Evolutionary conservation across 2,797 vertebrate species (phyloP).

Genomic region (Anableps anableps): DNA sequence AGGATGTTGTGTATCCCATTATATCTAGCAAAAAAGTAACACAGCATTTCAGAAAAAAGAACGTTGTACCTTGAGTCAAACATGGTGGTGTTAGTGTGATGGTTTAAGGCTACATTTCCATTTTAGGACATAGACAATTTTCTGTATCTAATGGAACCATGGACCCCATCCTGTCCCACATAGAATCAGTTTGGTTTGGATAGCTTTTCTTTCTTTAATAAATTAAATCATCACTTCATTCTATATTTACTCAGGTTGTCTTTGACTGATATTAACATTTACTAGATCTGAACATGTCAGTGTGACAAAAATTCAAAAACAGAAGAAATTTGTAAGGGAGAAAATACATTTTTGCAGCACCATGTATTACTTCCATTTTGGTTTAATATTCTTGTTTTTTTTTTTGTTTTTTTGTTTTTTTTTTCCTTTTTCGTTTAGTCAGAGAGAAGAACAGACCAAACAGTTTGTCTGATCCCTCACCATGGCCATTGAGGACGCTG

Average conservation of each 20-base stretch:
- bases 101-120: neutral
- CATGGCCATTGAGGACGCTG: slow-evolving; percentile 41
- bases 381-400: slow-evolving; percentile 8
- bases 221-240: neutral
- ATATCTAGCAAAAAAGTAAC: neutral
- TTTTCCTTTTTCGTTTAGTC: slow-evolving; percentile 23
- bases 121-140: neutral
- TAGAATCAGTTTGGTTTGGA: neutral
- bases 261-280: neutral
- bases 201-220: neutral
- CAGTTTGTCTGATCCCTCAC: slow-evolving; percentile 25
- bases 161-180: neutral
- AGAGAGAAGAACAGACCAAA: slow-evolving; percentile 3
- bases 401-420: neutral
- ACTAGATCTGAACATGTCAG: neutral
- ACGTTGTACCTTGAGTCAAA: neutral
- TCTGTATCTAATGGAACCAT: neutral
- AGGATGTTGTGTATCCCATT: neutral
- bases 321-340: neutral
- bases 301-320: neutral
- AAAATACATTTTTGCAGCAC: neutral
- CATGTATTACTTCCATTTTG: neutral
- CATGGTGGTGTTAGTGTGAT: neutral
- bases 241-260: neutral
- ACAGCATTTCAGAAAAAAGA: neutral